Percentiles rank a stretch among this genome's conserved stretches.
Evolutionary conservation across 2,113 vertebrate genomes (phyloP).

Genomic region (Nannospalax galili): DNA sequence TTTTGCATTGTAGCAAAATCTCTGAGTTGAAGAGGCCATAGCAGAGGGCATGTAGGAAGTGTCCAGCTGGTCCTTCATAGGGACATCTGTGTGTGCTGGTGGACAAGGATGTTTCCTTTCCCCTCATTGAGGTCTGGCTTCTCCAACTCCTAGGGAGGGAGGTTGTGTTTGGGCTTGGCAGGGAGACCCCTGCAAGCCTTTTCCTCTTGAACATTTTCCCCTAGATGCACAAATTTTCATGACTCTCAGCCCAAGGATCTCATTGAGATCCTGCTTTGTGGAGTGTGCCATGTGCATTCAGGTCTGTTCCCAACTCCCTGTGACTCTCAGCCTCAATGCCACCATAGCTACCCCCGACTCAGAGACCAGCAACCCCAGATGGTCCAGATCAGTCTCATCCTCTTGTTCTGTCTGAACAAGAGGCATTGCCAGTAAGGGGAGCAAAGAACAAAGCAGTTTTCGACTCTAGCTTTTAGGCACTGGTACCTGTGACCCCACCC

Average conservation of each 20-base stretch:
- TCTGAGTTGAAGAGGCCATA: neutral
- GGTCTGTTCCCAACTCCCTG: neutral
- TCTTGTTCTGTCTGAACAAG: neutral
- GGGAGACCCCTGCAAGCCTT: neutral
- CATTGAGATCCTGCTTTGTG: neutral
- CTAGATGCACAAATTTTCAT: fast-evolving
- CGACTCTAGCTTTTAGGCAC: neutral
- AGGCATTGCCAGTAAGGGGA: neutral
- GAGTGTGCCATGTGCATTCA: fast-evolving
- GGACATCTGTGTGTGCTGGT: neutral
- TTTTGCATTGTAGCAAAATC: neutral
- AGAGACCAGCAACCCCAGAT: neutral
- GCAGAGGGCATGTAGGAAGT: neutral
- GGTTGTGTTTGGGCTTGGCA: neutral
- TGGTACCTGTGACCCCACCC: neutral
- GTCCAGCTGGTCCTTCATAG: neutral
- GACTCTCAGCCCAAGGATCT: neutral
- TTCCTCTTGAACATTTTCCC: neutral
- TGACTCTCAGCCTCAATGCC: no score
- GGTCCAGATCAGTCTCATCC: neutral
- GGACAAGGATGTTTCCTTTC: neutral
- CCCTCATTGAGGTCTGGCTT: neutral
- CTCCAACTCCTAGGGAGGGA: neutral
- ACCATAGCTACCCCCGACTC: neutral
- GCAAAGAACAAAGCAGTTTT: neutral